Base-by-base conservation (phyloP, 2,797 vertebrate species). In the Alca torda region DNA sequence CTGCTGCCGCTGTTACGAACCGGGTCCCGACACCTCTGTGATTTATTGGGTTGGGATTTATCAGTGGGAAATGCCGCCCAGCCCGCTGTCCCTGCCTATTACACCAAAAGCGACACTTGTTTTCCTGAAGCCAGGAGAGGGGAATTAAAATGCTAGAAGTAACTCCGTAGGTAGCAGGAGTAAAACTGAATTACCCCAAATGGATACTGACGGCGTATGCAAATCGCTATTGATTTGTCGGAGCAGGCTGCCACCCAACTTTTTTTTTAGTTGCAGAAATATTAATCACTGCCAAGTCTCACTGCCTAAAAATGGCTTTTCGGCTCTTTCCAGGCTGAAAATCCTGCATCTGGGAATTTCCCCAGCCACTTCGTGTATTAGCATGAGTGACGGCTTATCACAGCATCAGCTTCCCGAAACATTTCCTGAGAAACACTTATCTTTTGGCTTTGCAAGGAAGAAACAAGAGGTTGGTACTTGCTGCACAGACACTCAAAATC, bases 131-230 rank as follows among this genome's bases (percentile, higher is more conserved):
- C 39, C 60, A 46, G 80, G 72, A 82, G 64, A 85, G 37, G n/a
- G 72, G 87, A 87, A 86, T 67, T 61, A 86, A 84, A 95, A 80
- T 14, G 53, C 68, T 68, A 72, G 92, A 93, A 84, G 92, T 76
- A 84, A 89, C 53, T 30, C 26, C 24, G 67, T 6, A 39, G 91
- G 78, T 57, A 63, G 82, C 74, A 72, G 77, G 80, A 91, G 65
- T 31, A 45, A 56, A 84, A 70, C 39, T 17, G 69, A 80, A 84
- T 64, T 43, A 63, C 79, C 56, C 51, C 63, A 39, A 30, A 56
- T 13, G 75, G 80, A 61, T 57, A 15, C 89, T n/a, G 84, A 83
- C 64, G 31, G 70, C 4, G 7, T 25, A 85, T 50, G 74, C 16
- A 93, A 93, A 93, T 48, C 5, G 8, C 81, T 46, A 46, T 48